Conservation (phyloP, 2,113 vertebrate species). For the Stercorarius parasiticus region DNA sequence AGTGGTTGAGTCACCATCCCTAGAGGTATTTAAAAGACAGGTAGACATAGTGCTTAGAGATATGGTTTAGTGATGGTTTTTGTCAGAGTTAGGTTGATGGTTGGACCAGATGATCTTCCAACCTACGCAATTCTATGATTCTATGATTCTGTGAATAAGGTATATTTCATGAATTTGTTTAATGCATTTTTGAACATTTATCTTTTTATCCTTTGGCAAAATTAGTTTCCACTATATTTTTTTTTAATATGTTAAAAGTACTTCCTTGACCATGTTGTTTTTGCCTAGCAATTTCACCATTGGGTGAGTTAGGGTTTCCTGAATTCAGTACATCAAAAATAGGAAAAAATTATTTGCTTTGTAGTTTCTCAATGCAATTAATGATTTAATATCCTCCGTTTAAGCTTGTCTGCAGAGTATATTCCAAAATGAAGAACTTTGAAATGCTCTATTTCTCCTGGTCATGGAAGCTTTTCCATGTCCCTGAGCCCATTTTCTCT, state of each 20-base stretch:
- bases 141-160: background rate
- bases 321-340: background rate
- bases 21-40: no score
- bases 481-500: background rate
- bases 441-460: background rate
- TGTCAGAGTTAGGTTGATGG: no score
- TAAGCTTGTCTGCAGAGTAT: background rate
- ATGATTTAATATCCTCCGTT: background rate
- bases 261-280: accelerated
- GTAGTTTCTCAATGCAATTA: background rate
- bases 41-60: no score
- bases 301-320: background rate
- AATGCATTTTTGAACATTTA: background rate
- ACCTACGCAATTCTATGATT: no score
- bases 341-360: background rate
- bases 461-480: background rate
- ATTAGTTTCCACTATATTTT: background rate
- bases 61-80: no score
- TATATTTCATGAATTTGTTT: background rate
- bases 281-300: background rate
- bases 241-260: background rate
- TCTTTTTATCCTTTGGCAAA: background rate
- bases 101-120: no score
- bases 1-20: no score
- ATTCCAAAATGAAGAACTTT: background rate